Evolutionary conservation across 2,888 invertebrate species (phyloP).

Genomic region (Hofmannophila pseudospretella): DNA sequence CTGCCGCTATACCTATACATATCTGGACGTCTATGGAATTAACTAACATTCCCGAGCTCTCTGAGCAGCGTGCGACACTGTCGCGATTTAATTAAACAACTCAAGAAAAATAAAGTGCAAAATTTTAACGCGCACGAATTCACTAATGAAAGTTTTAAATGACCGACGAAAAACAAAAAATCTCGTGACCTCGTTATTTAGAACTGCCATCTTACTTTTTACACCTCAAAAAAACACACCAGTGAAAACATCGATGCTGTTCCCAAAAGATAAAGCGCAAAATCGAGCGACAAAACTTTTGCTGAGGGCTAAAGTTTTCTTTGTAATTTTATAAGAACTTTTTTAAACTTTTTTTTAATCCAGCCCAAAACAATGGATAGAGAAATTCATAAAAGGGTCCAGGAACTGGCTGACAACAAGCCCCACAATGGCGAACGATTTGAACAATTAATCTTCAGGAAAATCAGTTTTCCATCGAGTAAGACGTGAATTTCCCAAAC

Average conservation of each 20-base stretch:
- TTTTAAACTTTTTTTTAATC: conserved; percentile 61
- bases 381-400: conserved; percentile 63
- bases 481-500: conserved; percentile 1
- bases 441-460: conserved; percentile 35
- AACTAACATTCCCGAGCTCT: background rate
- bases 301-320: conserved; percentile 2
- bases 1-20: too few species aligned
- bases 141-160: conserved; percentile 75
- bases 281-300: conserved; percentile 15
- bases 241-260: conserved; percentile 17
- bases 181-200: conserved; percentile 65
- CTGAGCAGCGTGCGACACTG: background rate
- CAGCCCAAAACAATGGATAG: conserved; percentile 63
- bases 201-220: conserved; percentile 44
- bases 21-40: too few species aligned
- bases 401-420: conserved; percentile 59
- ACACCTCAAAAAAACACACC: conserved; percentile 22
- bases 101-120: conserved; percentile 56
- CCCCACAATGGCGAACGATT: conserved; percentile 57
- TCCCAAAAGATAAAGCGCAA: conserved; percentile 21
- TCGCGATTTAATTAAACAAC: conserved; percentile 42
- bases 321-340: conserved; percentile 40
- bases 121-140: conserved; percentile 58
- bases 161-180: conserved; percentile 60
- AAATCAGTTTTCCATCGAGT: conserved; percentile 2